Evolutionary conservation across 1,140 invertebrate genomes (phyloP).

Genomic region (Hypothenemus hampei): DNA sequence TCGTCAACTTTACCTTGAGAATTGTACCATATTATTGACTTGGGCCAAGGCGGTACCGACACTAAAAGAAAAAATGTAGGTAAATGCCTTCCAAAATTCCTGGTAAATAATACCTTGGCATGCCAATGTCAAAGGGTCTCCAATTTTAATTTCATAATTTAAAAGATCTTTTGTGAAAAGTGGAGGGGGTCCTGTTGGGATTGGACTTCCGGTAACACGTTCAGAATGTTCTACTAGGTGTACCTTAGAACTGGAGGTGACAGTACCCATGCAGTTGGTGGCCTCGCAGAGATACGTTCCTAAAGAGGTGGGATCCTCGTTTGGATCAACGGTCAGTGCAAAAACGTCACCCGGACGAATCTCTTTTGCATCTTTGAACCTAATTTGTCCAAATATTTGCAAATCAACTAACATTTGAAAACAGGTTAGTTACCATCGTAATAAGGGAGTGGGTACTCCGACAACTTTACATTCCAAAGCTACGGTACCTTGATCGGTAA

Average conservation of each 20-base stretch:
- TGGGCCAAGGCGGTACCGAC: constrained; percentile 76
- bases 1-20: constrained; percentile 68
- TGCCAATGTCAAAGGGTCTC: constrained; percentile 62
- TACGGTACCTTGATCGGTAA: constrained; percentile 82
- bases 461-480: constrained; percentile 85
- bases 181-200: constrained; percentile 60
- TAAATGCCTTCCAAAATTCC: too few species aligned
- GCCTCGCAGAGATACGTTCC: constrained; percentile 83
- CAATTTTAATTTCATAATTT: constrained; percentile 69
- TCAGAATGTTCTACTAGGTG: constrained; percentile 68
- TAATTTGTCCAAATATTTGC: background rate
- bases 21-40: constrained; percentile 76
- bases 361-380: constrained; percentile 75
- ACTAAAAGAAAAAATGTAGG: constrained; percentile 52
- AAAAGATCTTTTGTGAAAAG: constrained; percentile 67
- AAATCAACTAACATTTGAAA: background rate
- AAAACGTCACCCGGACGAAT: constrained; percentile 86
- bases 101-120: constrained; percentile 74
- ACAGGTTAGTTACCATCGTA: constrained; percentile 60
- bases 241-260: constrained; percentile 74
- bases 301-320: constrained; percentile 72
- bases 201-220: constrained; percentile 49
- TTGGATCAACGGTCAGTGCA: constrained; percentile 70
- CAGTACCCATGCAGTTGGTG: constrained; percentile 78
- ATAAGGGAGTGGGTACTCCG: constrained; percentile 74